A percentile compares a stretch with the other conserved stretches of the same genome.
phyloP scores from a whole-genome alignment of 92 coral and sea anemone species.

The Anthopleura xanthogrammica region DNA sequence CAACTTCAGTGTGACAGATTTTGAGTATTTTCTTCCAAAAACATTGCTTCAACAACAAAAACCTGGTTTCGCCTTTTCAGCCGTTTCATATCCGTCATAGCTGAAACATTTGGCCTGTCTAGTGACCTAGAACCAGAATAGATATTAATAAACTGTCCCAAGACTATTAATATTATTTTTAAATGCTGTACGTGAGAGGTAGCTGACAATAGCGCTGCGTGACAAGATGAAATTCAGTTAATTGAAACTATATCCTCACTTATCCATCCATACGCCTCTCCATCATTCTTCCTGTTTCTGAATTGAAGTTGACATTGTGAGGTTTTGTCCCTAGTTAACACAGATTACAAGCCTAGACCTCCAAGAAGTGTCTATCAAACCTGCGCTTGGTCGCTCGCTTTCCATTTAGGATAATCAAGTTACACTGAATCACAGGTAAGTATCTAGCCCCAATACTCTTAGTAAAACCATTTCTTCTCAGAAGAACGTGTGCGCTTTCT shows the following conservation, averaged over 20 bases:
- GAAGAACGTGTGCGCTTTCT: too few relatives aligned
- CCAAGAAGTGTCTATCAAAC: not conserved
- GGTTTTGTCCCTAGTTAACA: not conserved
- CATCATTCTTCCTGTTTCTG: not conserved
- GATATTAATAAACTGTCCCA: not conserved
- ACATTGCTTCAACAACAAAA: not conserved
- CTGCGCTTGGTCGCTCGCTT: not conserved
- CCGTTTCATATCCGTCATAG: not conserved
- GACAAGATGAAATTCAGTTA: not conserved
- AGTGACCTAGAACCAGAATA: not conserved
- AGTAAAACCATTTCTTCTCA: too few relatives aligned
- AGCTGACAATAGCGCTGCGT: not conserved
- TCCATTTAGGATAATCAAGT: not conserved
- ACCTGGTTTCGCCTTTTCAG: not conserved
- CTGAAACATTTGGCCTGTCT: constrained; percentile 6
- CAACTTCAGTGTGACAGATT: not conserved
- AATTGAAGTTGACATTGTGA: not conserved
- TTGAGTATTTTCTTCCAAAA: not conserved
- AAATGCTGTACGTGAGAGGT: not conserved
- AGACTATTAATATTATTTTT: not conserved
- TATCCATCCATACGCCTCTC: not conserved
- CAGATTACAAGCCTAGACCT: not conserved
- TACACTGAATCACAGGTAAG: not conserved
- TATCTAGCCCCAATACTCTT: not conserved
- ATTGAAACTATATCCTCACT: not conserved